Conservation (phyloP, 2,113 vertebrate genomes). For the Empidonax alnorum region DNA sequence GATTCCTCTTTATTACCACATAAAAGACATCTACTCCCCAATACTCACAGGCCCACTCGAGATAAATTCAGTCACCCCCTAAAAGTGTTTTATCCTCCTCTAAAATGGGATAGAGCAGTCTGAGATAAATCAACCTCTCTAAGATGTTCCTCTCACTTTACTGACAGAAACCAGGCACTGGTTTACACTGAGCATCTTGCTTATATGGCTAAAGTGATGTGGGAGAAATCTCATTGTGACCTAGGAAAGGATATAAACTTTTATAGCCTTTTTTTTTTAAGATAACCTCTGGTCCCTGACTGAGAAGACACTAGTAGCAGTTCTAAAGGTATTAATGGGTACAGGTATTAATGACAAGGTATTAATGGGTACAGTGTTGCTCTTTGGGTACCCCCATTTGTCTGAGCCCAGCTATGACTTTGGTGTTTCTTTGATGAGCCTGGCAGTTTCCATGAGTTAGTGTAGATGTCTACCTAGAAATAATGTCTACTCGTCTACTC, state of each 20-base stretch:
- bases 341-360: neutral
- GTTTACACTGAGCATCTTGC: neutral
- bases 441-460: neutral
- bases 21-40: neutral
- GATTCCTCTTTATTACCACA: neutral
- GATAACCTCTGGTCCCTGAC: neutral
- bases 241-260: neutral
- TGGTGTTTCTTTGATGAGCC: neutral
- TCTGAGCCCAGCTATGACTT: neutral
- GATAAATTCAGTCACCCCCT: neutral
- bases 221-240: neutral
- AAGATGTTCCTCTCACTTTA: neutral
- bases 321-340: neutral
- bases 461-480: neutral
- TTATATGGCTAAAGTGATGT: neutral
- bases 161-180: neutral
- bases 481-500: neutral
- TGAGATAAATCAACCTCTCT: neutral
- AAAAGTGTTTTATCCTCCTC: neutral
- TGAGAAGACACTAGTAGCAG: neutral
- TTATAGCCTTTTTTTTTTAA: neutral
- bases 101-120: neutral
- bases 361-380: neutral
- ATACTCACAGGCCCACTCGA: neutral
- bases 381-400: neutral